These are phyloP conservation scores for Gracilinanus agilis DNA, from an alignment of 2,113 vertebrate genomes.

Conservation along the genomic window DNA sequence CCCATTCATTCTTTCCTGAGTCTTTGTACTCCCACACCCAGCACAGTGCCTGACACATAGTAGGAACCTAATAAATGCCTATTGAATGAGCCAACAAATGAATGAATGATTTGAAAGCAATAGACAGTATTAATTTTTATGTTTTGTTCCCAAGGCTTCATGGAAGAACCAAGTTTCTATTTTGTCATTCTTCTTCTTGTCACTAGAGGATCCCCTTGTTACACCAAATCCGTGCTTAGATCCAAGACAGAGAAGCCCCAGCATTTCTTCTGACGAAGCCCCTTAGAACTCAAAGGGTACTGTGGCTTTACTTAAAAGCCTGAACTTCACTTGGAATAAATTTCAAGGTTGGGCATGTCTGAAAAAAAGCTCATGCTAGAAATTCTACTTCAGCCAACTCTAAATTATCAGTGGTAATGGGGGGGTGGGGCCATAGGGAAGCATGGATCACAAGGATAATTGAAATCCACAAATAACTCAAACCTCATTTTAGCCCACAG, in stretches of 20 bases:
- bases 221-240: background rate
- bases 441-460: background rate
- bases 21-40: background rate
- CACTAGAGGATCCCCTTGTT: conserved; percentile 31
- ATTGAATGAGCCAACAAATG: background rate
- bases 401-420: background rate
- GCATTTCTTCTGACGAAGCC: background rate
- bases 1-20: background rate
- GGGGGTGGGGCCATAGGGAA: background rate
- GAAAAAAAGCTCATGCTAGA: background rate
- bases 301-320: background rate
- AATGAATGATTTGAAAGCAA: background rate
- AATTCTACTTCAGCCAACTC: background rate
- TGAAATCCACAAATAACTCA: conserved; percentile 9
- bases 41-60: background rate
- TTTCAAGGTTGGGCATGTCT: background rate
- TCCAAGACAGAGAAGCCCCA: background rate
- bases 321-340: background rate
- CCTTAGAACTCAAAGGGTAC: background rate
- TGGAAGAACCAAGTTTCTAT: background rate
- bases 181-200: conserved; percentile 31
- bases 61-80: background rate
- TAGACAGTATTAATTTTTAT: background rate
- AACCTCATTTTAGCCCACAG: background rate
- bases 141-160: background rate